Percentiles rank a stretch among this genome's conserved stretches.
Evolutionary conservation across 2,797 vertebrate species (phyloP).

Genomic region (Microctenopoma stevenorrisi): DNA sequence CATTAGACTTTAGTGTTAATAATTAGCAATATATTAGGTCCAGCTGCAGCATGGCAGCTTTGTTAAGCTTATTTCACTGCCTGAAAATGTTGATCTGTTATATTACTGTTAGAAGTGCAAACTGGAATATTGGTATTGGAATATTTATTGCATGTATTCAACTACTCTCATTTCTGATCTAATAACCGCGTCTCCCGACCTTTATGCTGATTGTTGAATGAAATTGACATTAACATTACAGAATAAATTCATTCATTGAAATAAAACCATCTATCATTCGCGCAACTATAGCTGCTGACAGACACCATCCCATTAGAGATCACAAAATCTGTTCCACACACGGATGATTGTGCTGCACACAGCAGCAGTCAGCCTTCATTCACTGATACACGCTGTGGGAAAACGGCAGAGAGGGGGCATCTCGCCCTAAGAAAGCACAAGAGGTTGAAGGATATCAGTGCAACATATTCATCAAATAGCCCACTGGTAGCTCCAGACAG

Average conservation of each 20-base stretch:
- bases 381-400: slow-evolving; percentile 36
- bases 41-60: too few relatives aligned
- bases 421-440: slow-evolving; percentile 50
- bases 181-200: too few relatives aligned
- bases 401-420: slow-evolving; percentile 29
- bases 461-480: slow-evolving; percentile 66
- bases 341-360: slow-evolving; percentile 25
- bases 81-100: too few relatives aligned
- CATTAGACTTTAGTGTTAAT: too few relatives aligned
- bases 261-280: background rate
- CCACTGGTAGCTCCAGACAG: slow-evolving; percentile 43
- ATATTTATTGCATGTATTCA: too few relatives aligned
- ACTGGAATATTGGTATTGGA: too few relatives aligned
- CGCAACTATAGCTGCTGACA: slow-evolving; percentile 10
- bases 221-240: background rate
- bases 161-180: too few relatives aligned
- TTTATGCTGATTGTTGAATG: background rate
- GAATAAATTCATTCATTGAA: background rate
- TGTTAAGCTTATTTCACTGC: too few relatives aligned
- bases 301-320: slow-evolving; percentile 19
- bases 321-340: slow-evolving; percentile 23
- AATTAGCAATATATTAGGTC: too few relatives aligned
- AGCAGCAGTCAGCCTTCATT: slow-evolving; percentile 42
- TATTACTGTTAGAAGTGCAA: too few relatives aligned
- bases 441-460: slow-evolving; percentile 71